Base-by-base conservation (phyloP, 2,888 invertebrate species). In the Dryobota labecula region DNA sequence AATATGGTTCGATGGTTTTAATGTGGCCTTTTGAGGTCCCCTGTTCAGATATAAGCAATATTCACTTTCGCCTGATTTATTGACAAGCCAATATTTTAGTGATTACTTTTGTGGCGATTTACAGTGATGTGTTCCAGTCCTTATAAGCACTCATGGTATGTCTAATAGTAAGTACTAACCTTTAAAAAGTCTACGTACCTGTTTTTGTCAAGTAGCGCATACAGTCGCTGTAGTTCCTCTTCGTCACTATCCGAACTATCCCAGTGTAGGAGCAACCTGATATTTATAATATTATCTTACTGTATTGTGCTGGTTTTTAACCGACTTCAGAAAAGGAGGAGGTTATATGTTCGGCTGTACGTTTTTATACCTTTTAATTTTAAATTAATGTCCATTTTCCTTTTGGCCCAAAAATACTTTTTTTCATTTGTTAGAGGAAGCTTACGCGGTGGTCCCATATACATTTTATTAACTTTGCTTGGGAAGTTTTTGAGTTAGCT, bases 241-340 rank as follows among this genome's bases (percentile, higher is more conserved):
- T 58, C 83, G 13, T 72, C 79, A 73, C 65, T 71, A 51, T 71
- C 68, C 71, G 77, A 78, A 80, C 69, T 78, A 78, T 78, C 77
- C 81, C 76, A 76, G 56, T 64, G 64, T 18, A 73, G 66, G 51
- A 67, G 60, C 76, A 74, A 78, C 81, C 78, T 62, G 72, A 81
- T 72, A 70, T 80, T 80, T 77, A 73, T 51, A 73, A 80, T 45
- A 76, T 79, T 80, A 53, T 49, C 62, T 75, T 77, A 64, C 61
- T 54, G 69, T 30, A 43, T 20, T 68, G 38, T n/a, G n/a, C n/a
- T n/a, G n/a, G n/a, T n/a, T n/a, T n/a, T n/a, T n/a, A n/a, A n/a
- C n/a, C n/a, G n/a, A n/a, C n/a, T n/a, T n/a, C n/a, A n/a, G n/a
- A n/a, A n/a, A n/a, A n/a, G n/a, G n/a, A n/a, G n/a, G n/a, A n/a